A percentile compares a stretch with the other conserved stretches of the same genome.
Evolutionary conservation across 2,888 invertebrate genomes (phyloP).

Genomic region (Herminia tarsipennalis): DNA sequence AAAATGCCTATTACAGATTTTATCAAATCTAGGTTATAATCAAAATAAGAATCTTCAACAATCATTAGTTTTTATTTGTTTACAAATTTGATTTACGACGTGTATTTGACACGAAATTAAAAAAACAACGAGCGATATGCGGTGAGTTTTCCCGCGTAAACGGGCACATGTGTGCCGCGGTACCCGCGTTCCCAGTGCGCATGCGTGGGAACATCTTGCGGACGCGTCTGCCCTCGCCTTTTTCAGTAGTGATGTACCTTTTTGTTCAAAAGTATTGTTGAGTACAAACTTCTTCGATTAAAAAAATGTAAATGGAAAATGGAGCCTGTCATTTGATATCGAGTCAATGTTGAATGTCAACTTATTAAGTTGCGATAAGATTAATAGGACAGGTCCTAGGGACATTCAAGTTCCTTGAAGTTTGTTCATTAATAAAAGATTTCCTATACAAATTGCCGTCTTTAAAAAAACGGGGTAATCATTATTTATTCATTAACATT

Average conservation of each 20-base stretch:
- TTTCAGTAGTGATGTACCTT: constrained; percentile 47
- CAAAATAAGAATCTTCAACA: too few species aligned
- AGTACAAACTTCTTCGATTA: constrained; percentile 19
- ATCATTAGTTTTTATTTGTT: constrained; percentile 46
- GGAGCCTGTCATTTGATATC: too few species aligned
- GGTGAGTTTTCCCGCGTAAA: constrained; percentile 69
- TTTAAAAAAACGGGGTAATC: too few species aligned
- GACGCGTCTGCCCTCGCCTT: constrained; percentile 65
- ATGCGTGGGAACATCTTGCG: constrained; percentile 71
- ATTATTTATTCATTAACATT: too few species aligned
- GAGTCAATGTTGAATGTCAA: too few species aligned
- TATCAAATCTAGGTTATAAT: too few species aligned
- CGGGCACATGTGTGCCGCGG: constrained; percentile 69
- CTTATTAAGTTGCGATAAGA: too few species aligned
- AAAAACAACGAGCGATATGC: constrained; percentile 47
- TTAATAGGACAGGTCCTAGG: too few species aligned
- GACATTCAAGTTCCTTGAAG: too few species aligned
- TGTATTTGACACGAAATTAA: constrained; percentile 50
- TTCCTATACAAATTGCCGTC: too few species aligned
- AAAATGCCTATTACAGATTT: too few species aligned
- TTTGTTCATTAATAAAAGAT: too few species aligned
- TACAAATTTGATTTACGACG: constrained; percentile 27
- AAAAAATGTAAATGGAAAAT: background rate
- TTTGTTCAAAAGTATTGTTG: constrained; percentile 60
- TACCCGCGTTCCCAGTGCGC: constrained; percentile 68